phyloP scores from a whole-genome alignment of 2,113 vertebrate genomes.

The Anthoscopus minutus region DNA sequence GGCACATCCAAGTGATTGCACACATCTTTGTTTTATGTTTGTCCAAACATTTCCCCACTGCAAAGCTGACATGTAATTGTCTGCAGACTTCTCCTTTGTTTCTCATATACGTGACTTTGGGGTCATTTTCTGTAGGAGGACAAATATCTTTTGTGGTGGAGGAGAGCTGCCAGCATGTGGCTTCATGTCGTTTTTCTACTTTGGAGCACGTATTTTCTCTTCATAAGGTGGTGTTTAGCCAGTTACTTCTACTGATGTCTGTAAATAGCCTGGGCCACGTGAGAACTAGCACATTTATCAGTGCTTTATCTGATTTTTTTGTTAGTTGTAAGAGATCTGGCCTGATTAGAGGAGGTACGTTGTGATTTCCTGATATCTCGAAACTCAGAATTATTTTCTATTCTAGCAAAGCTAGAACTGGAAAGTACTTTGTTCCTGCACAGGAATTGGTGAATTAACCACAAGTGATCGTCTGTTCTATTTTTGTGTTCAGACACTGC shows the following conservation, averaged over 20 bases:
- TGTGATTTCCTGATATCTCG: conserved; percentile 8
- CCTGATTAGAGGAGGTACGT: background rate
- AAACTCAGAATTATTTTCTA: background rate
- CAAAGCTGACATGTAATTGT: background rate
- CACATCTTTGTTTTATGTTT: background rate
- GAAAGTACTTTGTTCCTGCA: background rate
- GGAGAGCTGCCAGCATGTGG: background rate
- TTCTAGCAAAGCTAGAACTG: background rate
- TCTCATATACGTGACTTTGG: background rate
- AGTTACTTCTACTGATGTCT: background rate
- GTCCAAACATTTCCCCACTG: background rate
- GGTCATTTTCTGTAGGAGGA: background rate
- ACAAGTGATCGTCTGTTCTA: background rate
- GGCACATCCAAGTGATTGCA: background rate
- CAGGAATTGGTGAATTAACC: conserved; percentile 27
- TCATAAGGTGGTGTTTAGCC: background rate
- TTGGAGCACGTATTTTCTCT: background rate
- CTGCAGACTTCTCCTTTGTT: background rate
- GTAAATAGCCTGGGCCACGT: background rate
- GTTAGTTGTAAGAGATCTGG: background rate
- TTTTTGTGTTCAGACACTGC: background rate
- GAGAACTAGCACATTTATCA: background rate
- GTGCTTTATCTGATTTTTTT: background rate
- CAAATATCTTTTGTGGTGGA: background rate
- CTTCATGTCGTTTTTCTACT: background rate